These are phyloP conservation scores for Haliclona indistincta DNA, from an alignment of 37 sponge, comb jelly and placozoan genomes.

Conservation along the genomic window DNA sequence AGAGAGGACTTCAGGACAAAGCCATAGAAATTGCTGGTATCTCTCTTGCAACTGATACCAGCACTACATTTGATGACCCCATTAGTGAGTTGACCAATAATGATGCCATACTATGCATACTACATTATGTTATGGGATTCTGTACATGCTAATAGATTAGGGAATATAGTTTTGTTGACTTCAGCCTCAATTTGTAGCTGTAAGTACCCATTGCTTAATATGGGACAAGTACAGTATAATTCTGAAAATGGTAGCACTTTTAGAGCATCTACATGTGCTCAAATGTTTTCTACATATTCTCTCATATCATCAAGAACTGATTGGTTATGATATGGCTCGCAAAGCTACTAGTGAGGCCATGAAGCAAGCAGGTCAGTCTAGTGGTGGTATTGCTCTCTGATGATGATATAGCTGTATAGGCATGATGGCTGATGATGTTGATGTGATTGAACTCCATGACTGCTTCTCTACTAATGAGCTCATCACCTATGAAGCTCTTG, in stretches of 20 bases:
- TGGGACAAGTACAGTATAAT: too few relatives aligned
- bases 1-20: constrained; percentile 43
- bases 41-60: constrained; percentile 62
- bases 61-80: constrained; percentile 51
- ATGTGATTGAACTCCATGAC: constrained; percentile 78
- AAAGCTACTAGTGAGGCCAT: constrained; percentile 53
- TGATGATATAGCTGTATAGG: constrained; percentile 4
- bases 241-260: too few relatives aligned
- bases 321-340: constrained; percentile 69
- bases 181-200: too few relatives aligned
- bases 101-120: too few relatives aligned
- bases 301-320: constrained; percentile 22
- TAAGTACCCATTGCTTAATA: too few relatives aligned
- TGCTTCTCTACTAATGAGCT: constrained; percentile 82
- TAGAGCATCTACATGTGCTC: too few relatives aligned
- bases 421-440: constrained; percentile 35
- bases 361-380: constrained; percentile 34
- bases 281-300: neutral
- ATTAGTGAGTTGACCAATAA: constrained; percentile 48
- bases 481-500: constrained; percentile 74
- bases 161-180: too few relatives aligned
- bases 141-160: too few relatives aligned
- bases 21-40: constrained; percentile 78
- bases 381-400: too few relatives aligned
- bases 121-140: too few relatives aligned